Conservation (phyloP, 2,888 invertebrate genomes). For the Cosmorhoe ocellata region DNA sequence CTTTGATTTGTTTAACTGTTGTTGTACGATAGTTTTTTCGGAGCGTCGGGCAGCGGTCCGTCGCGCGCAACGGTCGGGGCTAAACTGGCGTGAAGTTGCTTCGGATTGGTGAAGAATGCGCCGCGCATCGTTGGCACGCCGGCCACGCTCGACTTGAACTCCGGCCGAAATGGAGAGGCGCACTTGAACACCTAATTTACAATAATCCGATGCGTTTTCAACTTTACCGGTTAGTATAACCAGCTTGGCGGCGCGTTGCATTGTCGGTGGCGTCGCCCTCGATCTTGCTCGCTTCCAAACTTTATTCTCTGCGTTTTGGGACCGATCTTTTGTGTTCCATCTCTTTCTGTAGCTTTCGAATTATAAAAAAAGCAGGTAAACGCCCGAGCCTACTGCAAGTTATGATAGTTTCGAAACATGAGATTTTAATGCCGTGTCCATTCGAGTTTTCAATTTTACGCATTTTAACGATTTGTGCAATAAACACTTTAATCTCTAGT, state of each 20-base stretch:
- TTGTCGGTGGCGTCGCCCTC: constrained; percentile 77
- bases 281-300: constrained; percentile 67
- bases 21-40: constrained; percentile 69
- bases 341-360: constrained; percentile 65
- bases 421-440: constrained; percentile 49
- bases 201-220: constrained; percentile 53
- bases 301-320: constrained; percentile 68
- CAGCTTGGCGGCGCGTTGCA: constrained; percentile 77
- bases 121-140: constrained; percentile 80
- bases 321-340: constrained; percentile 55
- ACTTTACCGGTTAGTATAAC: constrained; percentile 69
- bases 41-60: constrained; percentile 61
- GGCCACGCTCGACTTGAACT: constrained; percentile 65
- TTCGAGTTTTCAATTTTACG: constrained; percentile 50
- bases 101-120: constrained; percentile 78
- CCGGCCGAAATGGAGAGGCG: constrained; percentile 63
- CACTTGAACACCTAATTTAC: constrained; percentile 53
- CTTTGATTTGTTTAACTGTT: constrained; percentile 70
- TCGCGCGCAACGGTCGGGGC: constrained; percentile 59
- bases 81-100: constrained; percentile 78
- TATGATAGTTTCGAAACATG: constrained; percentile 44
- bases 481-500: constrained; percentile 24
- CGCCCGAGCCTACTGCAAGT: constrained; percentile 55
- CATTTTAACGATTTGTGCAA: constrained; percentile 47
- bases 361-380: constrained; percentile 74